These are phyloP conservation scores for Garrulus glandarius DNA, from an alignment of 2,797 vertebrate genomes.

Conservation along the genomic window DNA sequence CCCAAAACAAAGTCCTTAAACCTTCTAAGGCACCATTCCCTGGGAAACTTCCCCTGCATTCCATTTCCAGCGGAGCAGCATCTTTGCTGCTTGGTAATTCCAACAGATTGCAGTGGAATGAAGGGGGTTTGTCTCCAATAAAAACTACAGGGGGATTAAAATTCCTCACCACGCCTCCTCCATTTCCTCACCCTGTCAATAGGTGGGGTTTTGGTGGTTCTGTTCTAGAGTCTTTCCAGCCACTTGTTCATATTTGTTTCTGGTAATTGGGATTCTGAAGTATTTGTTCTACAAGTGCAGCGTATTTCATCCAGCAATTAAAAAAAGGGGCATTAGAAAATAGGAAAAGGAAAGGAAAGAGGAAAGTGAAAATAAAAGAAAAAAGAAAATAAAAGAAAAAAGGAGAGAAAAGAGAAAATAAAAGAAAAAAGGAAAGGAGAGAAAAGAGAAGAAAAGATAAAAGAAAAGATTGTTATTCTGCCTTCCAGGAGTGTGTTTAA, in stretches of 20 bases:
- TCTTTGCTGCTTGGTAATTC: not conserved
- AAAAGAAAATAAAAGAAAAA: too few species aligned
- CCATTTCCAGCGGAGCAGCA: not conserved
- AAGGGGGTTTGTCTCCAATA: slow-evolving; percentile 1
- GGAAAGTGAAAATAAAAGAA: too few species aligned
- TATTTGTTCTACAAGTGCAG: not conserved
- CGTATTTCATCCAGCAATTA: not conserved
- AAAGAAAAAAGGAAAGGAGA: not conserved
- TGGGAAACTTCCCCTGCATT: slow-evolving; percentile 23
- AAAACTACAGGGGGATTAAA: not conserved
- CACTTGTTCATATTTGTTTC: not conserved
- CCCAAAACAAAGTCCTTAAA: slow-evolving; percentile 30
- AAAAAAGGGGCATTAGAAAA: not conserved
- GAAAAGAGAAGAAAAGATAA: too few species aligned
- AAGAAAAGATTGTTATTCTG: not conserved
- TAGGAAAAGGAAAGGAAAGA: not conserved
- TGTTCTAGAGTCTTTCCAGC: not conserved
- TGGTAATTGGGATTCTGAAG: not conserved
- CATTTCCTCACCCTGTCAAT: not conserved
- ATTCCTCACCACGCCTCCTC: not conserved
- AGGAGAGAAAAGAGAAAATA: too few species aligned
- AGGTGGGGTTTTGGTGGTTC: not conserved
- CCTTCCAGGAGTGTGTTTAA: not conserved
- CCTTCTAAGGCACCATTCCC: not conserved
- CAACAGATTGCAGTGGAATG: not conserved